Conservation (phyloP, 1,140 invertebrate genomes). For the Arion vulgaris region DNA sequence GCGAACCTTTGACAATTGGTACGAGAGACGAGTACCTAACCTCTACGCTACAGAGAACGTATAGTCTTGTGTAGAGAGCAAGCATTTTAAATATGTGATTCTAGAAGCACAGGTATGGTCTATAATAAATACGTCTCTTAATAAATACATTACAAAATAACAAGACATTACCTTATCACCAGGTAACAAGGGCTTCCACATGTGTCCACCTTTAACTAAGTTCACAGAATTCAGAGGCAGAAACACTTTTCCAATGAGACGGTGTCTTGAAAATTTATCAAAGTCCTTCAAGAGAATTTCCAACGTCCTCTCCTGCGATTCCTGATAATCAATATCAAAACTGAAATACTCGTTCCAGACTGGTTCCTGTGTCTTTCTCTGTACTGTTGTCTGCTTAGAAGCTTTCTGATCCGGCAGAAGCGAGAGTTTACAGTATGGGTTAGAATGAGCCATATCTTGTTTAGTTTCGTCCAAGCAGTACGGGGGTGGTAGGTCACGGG, state of each 20-base stretch:
- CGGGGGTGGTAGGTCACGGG: conserved; percentile 70
- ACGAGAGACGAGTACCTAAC: no score
- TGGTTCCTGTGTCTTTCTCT: conserved; percentile 69
- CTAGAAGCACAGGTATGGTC: no score
- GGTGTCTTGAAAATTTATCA: conserved; percentile 70
- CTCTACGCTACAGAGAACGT: no score
- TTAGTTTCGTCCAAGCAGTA: conserved; percentile 69
- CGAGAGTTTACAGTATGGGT: conserved; percentile 72
- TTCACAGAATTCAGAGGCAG: conserved; percentile 65
- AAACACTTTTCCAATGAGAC: conserved; percentile 68
- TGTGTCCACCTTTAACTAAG: conserved; percentile 72
- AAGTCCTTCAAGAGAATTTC: conserved; percentile 72
- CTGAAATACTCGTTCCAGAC: conserved; percentile 70
- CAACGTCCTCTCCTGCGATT: conserved; percentile 62
- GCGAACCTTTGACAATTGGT: no score
- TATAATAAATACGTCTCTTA: no score
- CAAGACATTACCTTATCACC: conserved; percentile 40
- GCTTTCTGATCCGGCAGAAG: conserved; percentile 69
- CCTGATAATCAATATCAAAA: conserved; percentile 68
- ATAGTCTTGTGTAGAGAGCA: no score
- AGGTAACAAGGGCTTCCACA: conserved; percentile 73
- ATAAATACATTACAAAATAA: no score
- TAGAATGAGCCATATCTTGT: conserved; percentile 73
- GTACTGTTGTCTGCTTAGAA: conserved; percentile 70
- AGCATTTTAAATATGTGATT: no score